Percentiles rank a stretch among this genome's conserved stretches.
Conservation (phyloP, 1,140 invertebrate genomes). For the Heliconius melpomene region DNA sequence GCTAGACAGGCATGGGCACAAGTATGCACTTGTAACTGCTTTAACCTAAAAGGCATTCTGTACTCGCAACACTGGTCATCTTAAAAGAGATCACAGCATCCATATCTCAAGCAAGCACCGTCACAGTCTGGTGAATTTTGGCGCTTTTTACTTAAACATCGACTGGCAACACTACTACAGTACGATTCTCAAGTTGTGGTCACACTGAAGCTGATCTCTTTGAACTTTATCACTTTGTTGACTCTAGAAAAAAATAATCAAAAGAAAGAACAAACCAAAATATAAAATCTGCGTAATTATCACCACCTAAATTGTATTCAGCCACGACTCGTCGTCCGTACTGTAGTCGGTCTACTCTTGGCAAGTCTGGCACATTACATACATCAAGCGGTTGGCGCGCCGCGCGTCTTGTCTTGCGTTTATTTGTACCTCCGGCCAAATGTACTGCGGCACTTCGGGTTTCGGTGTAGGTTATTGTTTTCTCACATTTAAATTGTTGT, state of each 20-base stretch:
- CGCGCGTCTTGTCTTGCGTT: conserved; percentile 13
- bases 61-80: background rate
- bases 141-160: background rate
- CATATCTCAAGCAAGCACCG: background rate
- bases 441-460: background rate
- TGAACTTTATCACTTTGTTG: no score
- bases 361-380: conserved; percentile 14
- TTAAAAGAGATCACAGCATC: background rate
- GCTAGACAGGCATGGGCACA: no score
- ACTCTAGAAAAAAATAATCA: no score
- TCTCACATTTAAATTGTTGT: background rate
- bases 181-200: no score
- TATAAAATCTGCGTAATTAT: no score
- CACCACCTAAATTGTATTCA: no score
- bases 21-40: no score
- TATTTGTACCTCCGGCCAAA: conserved; percentile 4
- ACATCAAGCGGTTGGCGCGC: conserved; percentile 18
- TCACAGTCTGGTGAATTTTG: conserved; percentile 10
- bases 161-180: background rate
- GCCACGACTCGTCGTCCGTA: no score
- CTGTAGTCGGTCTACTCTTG: background rate
- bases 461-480: conserved; percentile 1
- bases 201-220: no score
- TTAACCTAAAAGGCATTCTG: no score
- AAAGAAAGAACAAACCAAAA: no score